These are phyloP conservation scores for Byasa hedistus DNA, from an alignment of 2,888 invertebrate genomes.

Conservation along the genomic window DNA sequence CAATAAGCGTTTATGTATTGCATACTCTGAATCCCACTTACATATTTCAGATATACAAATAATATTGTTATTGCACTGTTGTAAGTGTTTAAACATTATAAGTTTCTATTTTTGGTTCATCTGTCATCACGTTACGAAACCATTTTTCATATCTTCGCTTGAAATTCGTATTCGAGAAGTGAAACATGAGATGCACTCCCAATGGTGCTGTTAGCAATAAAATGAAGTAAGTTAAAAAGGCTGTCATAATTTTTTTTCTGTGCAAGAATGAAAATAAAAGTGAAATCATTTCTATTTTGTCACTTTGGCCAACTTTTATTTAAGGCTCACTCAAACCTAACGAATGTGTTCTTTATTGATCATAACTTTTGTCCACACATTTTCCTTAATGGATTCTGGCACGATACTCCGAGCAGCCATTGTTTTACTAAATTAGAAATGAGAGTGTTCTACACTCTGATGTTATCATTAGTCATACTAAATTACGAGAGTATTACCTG, in stretches of 20 bases:
- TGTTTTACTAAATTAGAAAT: slow-evolving; percentile 65
- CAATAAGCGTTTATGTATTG: neutral
- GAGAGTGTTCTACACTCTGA: slow-evolving; percentile 40
- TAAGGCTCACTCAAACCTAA: slow-evolving; percentile 51
- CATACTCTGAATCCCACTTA: neutral
- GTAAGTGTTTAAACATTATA: neutral
- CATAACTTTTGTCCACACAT: slow-evolving; percentile 70
- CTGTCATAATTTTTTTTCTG: neutral
- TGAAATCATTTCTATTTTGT: neutral
- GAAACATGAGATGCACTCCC: neutral
- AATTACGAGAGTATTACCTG: slow-evolving; percentile 26
- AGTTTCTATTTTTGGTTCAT: neutral
- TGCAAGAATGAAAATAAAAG: neutral
- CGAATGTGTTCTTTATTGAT: slow-evolving; percentile 60
- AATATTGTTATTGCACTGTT: neutral
- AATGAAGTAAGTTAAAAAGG: neutral
- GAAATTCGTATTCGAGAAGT: neutral
- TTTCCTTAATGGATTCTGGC: slow-evolving; percentile 67
- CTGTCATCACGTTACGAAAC: neutral
- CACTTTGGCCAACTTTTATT: slow-evolving; percentile 44
- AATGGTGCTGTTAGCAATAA: neutral
- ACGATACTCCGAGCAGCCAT: slow-evolving; percentile 56
- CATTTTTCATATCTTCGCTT: neutral
- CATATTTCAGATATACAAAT: neutral
- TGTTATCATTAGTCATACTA: slow-evolving; percentile 42